Percentiles rank a stretch among this genome's conserved stretches.
Conservation (phyloP, 2,888 invertebrate species). For the Euproctis similis region DNA sequence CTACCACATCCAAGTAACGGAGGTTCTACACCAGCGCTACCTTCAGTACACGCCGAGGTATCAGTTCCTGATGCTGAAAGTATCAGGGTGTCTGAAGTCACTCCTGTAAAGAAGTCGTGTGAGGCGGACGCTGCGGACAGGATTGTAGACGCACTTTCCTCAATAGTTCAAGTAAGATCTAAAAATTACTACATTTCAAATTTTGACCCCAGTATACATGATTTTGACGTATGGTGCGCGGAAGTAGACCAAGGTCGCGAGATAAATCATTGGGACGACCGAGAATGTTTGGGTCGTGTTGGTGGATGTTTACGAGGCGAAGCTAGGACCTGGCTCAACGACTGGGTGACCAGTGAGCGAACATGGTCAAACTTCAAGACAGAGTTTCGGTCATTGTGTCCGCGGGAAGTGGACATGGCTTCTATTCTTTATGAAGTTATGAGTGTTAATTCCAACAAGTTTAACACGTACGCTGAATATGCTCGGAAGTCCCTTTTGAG, state of each 20-base stretch:
- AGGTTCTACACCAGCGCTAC: no score
- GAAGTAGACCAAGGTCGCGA: background rate
- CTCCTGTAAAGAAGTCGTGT: no score
- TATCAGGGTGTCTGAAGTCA: no score
- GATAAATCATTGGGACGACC: conserved; percentile 2
- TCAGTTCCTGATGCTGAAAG: no score
- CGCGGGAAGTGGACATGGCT: background rate
- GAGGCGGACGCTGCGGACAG: no score
- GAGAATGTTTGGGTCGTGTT: conserved; percentile 4
- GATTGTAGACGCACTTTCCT: no score
- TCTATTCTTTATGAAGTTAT: background rate
- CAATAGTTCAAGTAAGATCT: conserved; percentile 3
- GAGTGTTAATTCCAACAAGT: conserved; percentile 1
- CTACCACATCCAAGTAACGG: no score
- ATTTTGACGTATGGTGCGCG: conserved; percentile 3
- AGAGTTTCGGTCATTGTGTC: background rate
- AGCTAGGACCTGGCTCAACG: background rate
- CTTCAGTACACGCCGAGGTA: no score
- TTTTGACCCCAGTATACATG: conserved; percentile 4
- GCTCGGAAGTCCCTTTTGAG: background rate
- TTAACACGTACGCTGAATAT: background rate
- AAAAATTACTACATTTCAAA: conserved; percentile 3
- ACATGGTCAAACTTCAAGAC: conserved; percentile 1
- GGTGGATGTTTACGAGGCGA: conserved; percentile 3
- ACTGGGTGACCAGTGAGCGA: background rate